These are phyloP conservation scores for Podarcis cretensis DNA, from an alignment of 2,113 vertebrate genomes.

Conservation along the genomic window DNA sequence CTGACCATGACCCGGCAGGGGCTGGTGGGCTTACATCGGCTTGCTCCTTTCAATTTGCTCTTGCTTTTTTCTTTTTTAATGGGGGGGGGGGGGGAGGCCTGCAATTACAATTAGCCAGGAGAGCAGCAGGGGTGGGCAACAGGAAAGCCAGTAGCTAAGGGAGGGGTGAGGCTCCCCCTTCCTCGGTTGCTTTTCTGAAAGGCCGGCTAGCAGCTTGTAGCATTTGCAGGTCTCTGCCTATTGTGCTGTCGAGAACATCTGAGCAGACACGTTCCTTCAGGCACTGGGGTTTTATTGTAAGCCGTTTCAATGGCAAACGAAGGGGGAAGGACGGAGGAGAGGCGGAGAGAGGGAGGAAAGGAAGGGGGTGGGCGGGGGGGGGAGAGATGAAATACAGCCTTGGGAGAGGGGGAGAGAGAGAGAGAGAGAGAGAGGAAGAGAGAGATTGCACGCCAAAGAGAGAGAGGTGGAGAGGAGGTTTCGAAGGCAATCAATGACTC, in stretches of 20 bases:
- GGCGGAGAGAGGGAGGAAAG: fast-evolving
- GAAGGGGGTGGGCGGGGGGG: neutral
- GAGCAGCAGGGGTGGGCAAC: slow-evolving; percentile 32
- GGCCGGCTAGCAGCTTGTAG: slow-evolving; percentile 29
- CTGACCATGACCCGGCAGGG: slow-evolving; percentile 48
- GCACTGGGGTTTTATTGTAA: slow-evolving; percentile 67
- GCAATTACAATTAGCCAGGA: slow-evolving; percentile 54
- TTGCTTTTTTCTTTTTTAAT: slow-evolving; percentile 51
- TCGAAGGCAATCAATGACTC: slow-evolving; percentile 65
- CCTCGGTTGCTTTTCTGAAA: slow-evolving; percentile 44
- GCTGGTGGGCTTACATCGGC: slow-evolving; percentile 40
- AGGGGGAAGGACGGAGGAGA: neutral
- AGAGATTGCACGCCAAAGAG: slow-evolving; percentile 32
- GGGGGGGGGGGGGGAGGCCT: neutral
- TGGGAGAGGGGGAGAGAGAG: neutral
- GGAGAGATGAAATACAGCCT: slow-evolving; percentile 26
- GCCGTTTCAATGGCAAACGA: slow-evolving; percentile 69
- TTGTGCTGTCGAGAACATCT: slow-evolving; percentile 65
- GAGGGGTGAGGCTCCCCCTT: slow-evolving; percentile 35
- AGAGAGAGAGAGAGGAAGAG: slow-evolving; percentile 22
- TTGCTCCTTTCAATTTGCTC: slow-evolving; percentile 54
- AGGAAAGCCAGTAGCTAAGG: slow-evolving; percentile 42
- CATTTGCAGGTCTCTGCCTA: slow-evolving; percentile 65
- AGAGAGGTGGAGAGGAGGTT: slow-evolving; percentile 51
- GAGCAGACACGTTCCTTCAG: slow-evolving; percentile 62